Conservation (phyloP, 2,113 vertebrate species). For the Oryzias celebensis region DNA sequence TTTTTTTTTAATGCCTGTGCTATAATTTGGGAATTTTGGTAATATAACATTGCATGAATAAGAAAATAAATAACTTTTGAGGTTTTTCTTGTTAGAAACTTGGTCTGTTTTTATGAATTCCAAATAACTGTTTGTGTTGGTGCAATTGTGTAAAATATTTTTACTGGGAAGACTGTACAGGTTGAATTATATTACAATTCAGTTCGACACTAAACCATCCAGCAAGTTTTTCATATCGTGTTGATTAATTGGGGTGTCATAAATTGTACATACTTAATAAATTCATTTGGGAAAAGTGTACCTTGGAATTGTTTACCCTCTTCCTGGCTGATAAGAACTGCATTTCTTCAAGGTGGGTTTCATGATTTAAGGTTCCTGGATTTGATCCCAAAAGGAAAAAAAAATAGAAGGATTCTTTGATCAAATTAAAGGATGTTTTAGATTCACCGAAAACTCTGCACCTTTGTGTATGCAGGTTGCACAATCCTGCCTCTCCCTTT, state of each 20-base stretch:
- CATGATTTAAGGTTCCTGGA: conserved; percentile 54
- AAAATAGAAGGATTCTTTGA: conserved; percentile 31
- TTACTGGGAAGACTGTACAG: conserved; percentile 39
- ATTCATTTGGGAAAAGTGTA: conserved; percentile 57
- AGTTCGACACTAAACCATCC: conserved; percentile 45
- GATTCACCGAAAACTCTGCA: conserved; percentile 58
- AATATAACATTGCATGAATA: conserved; percentile 48
- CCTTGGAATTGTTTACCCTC: conserved; percentile 48
- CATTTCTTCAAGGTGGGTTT: conserved; percentile 32
- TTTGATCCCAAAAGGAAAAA: conserved; percentile 45
- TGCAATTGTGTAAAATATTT: conserved; percentile 46
- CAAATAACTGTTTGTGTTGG: conserved; percentile 27
- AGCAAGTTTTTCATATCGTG: conserved; percentile 50
- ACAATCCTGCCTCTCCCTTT: conserved; percentile 65
- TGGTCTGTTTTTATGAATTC: conserved; percentile 28
- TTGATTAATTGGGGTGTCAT: conserved; percentile 60
- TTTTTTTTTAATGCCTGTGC: conserved; percentile 17
- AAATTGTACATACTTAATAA: conserved; percentile 65
- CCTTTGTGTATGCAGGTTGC: conserved; percentile 71
- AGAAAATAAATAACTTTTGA: conserved; percentile 21
- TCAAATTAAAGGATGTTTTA: conserved; percentile 56
- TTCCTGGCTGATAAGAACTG: conserved; percentile 49
- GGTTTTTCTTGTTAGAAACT: conserved; percentile 1
- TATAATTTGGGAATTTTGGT: conserved; percentile 9
- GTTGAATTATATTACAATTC: conserved; percentile 58